A percentile compares a stretch with the other conserved stretches of the same genome.
These are phyloP conservation scores for Oceanodroma tethys DNA, from an alignment of 2,113 vertebrate genomes.

Conservation along the genomic window DNA sequence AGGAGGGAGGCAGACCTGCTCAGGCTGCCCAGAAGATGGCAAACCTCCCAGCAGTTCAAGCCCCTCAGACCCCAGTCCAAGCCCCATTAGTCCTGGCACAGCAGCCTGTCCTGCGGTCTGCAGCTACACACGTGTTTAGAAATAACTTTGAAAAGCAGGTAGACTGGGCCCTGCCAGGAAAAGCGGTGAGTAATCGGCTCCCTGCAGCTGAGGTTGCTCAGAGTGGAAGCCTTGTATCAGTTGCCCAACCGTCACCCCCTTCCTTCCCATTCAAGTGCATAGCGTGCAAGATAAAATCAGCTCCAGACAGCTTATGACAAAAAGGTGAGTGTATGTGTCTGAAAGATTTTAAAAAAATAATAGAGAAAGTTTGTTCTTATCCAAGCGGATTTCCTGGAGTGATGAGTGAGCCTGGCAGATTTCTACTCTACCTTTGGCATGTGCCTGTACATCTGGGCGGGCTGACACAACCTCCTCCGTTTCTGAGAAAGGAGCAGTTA, in stretches of 20 bases:
- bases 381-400: constrained; percentile 7
- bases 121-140: background rate
- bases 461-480: background rate
- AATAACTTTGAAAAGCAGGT: background rate
- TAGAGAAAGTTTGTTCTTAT: constrained; percentile 38
- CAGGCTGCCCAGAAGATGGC: background rate
- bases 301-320: background rate
- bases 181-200: background rate
- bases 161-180: background rate
- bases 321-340: background rate
- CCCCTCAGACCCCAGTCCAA: background rate
- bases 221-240: background rate
- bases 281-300: background rate
- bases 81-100: background rate
- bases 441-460: background rate
- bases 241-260: background rate
- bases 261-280: background rate
- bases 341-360: background rate
- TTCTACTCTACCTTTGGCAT: background rate
- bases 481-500: background rate
- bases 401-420: background rate
- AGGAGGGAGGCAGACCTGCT: background rate
- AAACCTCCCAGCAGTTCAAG: background rate
- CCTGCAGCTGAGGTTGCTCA: background rate
- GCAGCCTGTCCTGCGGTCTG: background rate